These are phyloP conservation scores for Apotomis capreana DNA, from an alignment of 2,888 invertebrate genomes.

Conservation along the genomic window DNA sequence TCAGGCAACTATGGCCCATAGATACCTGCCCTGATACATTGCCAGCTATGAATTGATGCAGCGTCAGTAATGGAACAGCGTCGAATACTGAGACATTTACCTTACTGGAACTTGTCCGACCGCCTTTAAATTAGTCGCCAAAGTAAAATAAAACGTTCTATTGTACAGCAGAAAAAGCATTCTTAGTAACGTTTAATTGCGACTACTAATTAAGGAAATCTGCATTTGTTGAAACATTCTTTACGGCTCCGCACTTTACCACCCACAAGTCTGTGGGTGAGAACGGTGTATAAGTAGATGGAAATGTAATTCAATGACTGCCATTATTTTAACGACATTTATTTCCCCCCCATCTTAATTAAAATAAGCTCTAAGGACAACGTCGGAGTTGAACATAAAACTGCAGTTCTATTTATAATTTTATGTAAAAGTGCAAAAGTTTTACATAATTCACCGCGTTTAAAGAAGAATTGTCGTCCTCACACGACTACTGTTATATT, in stretches of 20 bases:
- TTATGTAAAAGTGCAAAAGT: no score
- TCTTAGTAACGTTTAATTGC: slow-evolving; percentile 8
- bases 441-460: no score
- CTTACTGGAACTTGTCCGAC: background rate
- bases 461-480: no score
- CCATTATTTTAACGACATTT: slow-evolving; percentile 18
- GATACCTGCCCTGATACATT: no score
- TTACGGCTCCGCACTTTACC: slow-evolving; percentile 5
- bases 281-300: slow-evolving; percentile 30
- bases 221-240: slow-evolving; percentile 17
- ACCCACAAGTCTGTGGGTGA: slow-evolving; percentile 22
- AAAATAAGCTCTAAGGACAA: background rate
- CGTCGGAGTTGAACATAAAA: background rate
- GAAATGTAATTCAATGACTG: slow-evolving; percentile 33
- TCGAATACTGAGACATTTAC: no score
- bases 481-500: no score
- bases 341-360: slow-evolving; percentile 6
- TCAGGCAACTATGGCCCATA: no score
- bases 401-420: no score
- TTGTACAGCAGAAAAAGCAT: background rate
- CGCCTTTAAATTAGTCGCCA: background rate
- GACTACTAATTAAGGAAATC: slow-evolving; percentile 25
- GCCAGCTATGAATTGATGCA: no score
- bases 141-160: background rate
- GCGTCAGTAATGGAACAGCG: no score